Evolutionary conservation across 2,113 vertebrate species (phyloP).

Genomic region (Percopsis transmontana): DNA sequence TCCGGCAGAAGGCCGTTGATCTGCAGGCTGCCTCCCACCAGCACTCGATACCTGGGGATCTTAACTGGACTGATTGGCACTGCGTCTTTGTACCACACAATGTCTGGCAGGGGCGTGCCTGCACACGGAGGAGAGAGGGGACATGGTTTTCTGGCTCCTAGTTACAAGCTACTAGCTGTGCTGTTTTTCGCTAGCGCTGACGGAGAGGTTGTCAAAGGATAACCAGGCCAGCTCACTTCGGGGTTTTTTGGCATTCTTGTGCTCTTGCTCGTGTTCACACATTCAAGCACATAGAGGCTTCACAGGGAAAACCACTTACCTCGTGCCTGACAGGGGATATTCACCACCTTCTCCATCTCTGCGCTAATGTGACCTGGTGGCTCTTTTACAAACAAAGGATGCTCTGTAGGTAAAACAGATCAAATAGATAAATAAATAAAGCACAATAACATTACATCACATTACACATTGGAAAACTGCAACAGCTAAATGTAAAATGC

Average conservation of each 20-base stretch:
- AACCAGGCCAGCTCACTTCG: background rate
- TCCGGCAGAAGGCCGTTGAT: conserved; percentile 92
- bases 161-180: background rate
- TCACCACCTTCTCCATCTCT: conserved; percentile 97
- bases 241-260: conserved; percentile 6
- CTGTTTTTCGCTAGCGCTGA: background rate
- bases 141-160: conserved; percentile 15
- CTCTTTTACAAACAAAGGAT: conserved; percentile 90
- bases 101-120: conserved; percentile 89
- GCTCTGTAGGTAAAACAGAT: conserved; percentile 78
- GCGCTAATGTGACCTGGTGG: conserved; percentile 93
- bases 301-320: conserved; percentile 70
- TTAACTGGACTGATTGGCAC: conserved; percentile 83
- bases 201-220: background rate
- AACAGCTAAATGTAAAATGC: conserved; percentile 6
- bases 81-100: conserved; percentile 96
- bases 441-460: conserved; percentile 3
- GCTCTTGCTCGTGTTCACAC: conserved; percentile 11
- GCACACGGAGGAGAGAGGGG: conserved; percentile 32
- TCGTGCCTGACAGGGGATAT: conserved; percentile 94
- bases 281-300: conserved; percentile 8
- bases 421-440: background rate
- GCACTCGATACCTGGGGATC: conserved; percentile 86
- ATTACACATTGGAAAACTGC: conserved; percentile 16
- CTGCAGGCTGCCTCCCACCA: conserved; percentile 87